Base-by-base conservation (phyloP, 2,113 vertebrate species). In the Camelus bactrianus region DNA sequence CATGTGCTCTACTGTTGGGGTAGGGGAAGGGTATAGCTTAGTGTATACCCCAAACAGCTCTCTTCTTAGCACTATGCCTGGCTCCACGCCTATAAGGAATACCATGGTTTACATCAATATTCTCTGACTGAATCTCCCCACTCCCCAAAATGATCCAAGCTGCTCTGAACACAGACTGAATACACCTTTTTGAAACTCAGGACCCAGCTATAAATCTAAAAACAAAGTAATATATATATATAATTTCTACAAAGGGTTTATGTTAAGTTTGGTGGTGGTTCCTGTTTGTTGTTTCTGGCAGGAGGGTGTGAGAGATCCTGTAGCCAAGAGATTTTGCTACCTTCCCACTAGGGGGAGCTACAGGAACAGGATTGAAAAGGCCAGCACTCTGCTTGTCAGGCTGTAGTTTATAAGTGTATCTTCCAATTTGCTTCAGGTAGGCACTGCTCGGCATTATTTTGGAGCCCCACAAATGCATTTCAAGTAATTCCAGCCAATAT, bases 271-370 rank as follows among this genome's bases (percentile, higher is more conserved):
- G 54, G 8, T 60, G 32, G 48, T 70, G 65, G 28, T 85, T 84
- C 38, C 80, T 92, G 11, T 72, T 81, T 89, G 13, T 60, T 81
- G n/a, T 88, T 92, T 96, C 48, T 42, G 56, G 38, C 35, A 80
- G 30, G 64, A 9, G 67, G 26, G 17, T 75, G 15, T 32, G 52
- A 32, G 60, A 32, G 67, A 95, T 80, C 30, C 76, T 93, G 14
- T 20, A 95, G 48, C 38, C 48, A 89, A 93, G 76, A 73, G 17
- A 87, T 95, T 97, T 94, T 82, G 65, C 20, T 77, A 67, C 86
- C 70, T 91, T 77, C n/a, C 94, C 97, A 96, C 96, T 95, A 93
- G 97, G 58, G 64, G 92, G 95, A 76, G 89, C 76, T 85, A 82
- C 19, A 97, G 67, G 86, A 93, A 97, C 77, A 72, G 85, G 24